Conservation (phyloP, 2,888 invertebrate species). For the Drosophila subquinaria region DNA sequence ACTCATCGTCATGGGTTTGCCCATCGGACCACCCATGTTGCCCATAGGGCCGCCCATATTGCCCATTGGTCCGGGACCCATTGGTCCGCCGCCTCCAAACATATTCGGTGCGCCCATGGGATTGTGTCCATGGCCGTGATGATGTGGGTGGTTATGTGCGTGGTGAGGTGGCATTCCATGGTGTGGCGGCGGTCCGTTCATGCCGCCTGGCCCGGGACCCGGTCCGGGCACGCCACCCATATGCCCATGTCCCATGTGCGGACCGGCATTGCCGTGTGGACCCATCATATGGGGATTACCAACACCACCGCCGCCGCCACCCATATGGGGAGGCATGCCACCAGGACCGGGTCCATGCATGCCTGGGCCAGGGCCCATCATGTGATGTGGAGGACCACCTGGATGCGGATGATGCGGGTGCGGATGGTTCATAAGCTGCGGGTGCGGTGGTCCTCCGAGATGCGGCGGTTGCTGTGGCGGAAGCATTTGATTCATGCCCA, state of each 20-base stretch:
- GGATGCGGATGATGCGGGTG: conserved; percentile 75
- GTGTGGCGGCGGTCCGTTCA: conserved; percentile 81
- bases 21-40: conserved; percentile 77
- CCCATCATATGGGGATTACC: conserved; percentile 79
- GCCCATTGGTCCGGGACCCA: conserved; percentile 79
- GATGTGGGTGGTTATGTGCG: conserved; percentile 65
- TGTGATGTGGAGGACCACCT: conserved; percentile 82
- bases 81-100: conserved; percentile 75
- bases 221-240: conserved; percentile 83
- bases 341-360: conserved; percentile 76
- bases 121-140: conserved; percentile 64
- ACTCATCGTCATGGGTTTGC: conserved; percentile 95
- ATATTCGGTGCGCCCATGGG: conserved; percentile 80
- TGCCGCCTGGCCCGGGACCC: conserved; percentile 77
- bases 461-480: conserved; percentile 83
- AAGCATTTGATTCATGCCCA: conserved; percentile 83
- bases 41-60: conserved; percentile 82
- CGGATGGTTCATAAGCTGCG: conserved; percentile 82
- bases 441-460: conserved; percentile 78
- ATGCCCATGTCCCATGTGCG: conserved; percentile 79
- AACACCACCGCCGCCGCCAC: conserved; percentile 59
- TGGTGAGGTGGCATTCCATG: conserved; percentile 73
- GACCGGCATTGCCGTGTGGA: conserved; percentile 74
- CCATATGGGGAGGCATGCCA: conserved; percentile 76
- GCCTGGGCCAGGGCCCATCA: conserved; percentile 78